Conservation (phyloP, 1,140 invertebrate genomes). For the Diabrotica undecimpunctata region DNA sequence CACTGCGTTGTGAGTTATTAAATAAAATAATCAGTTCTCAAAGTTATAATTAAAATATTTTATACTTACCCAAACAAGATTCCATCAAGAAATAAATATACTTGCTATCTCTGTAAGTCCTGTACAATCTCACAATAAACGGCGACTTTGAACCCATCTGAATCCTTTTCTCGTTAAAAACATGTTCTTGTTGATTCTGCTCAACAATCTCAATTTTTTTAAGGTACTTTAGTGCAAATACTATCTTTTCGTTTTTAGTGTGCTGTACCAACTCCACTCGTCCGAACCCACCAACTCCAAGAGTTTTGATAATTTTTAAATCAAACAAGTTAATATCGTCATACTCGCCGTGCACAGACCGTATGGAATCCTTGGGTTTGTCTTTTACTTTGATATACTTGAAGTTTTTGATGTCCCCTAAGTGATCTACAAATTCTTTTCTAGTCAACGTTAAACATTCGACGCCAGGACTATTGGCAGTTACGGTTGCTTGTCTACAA, state of each 20-base stretch:
- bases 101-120: constrained; percentile 91
- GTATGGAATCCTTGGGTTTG: constrained; percentile 43
- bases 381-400: constrained; percentile 22
- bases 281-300: constrained; percentile 93
- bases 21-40: too few relatives aligned
- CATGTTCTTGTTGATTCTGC: constrained; percentile 87
- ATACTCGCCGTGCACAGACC: constrained; percentile 51
- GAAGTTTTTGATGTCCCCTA: constrained; percentile 44
- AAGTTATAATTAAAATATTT: neutral
- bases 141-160: constrained; percentile 69
- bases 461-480: constrained; percentile 81
- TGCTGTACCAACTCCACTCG: constrained; percentile 75
- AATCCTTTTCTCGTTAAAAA: constrained; percentile 88
- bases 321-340: constrained; percentile 71
- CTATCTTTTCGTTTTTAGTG: constrained; percentile 58
- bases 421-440: constrained; percentile 51
- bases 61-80: constrained; percentile 77
- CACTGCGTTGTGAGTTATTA: too few relatives aligned
- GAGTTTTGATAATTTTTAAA: constrained; percentile 74
- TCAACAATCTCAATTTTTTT: constrained; percentile 92
- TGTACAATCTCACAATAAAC: constrained; percentile 70
- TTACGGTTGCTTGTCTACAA: constrained; percentile 77
- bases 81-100: constrained; percentile 98
- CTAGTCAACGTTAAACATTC: constrained; percentile 88
- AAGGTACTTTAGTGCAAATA: constrained; percentile 87